Evolutionary conservation across 2,888 invertebrate genomes (phyloP).

Genomic region (Deilephila elpenor): DNA sequence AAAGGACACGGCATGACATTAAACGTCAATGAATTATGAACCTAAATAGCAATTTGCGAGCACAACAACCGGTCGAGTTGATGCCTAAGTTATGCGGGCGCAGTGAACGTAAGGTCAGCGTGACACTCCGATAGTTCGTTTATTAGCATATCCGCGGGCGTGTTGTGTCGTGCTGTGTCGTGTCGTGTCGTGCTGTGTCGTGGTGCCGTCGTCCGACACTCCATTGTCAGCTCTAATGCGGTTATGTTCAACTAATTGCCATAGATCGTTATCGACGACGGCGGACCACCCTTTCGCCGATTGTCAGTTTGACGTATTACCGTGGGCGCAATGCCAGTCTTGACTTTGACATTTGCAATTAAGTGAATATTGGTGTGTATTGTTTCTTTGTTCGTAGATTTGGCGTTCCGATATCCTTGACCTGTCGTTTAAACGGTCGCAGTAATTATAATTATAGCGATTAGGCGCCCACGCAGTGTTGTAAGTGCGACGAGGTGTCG

Average conservation of each 20-base stretch:
- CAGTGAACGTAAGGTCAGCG: constrained; percentile 72
- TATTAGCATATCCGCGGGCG: constrained; percentile 58
- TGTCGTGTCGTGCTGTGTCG: neutral
- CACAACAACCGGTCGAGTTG: constrained; percentile 42
- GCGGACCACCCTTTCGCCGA: constrained; percentile 40
- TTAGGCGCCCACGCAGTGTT: constrained; percentile 50
- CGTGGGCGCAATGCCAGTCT: constrained; percentile 44
- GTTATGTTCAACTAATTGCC: constrained; percentile 64
- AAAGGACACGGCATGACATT: constrained; percentile 22
- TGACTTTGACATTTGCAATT: constrained; percentile 66
- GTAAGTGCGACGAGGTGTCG: constrained; percentile 43
- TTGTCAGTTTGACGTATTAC: constrained; percentile 52
- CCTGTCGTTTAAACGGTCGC: constrained; percentile 57
- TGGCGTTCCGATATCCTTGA: constrained; percentile 58
- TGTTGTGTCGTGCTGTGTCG: neutral
- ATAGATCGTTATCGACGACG: constrained; percentile 51
- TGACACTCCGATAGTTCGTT: constrained; percentile 59
- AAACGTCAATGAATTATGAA: constrained; percentile 28
- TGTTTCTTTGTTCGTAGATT: constrained; percentile 60
- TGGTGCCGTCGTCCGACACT: constrained; percentile 38
- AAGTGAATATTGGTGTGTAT: constrained; percentile 57
- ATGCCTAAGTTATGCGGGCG: constrained; percentile 40
- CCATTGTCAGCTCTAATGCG: constrained; percentile 60
- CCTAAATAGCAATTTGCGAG: constrained; percentile 24
- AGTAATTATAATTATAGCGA: constrained; percentile 44